These are phyloP conservation scores for Sinopyrophorus schimmeli DNA, from an alignment of 2,888 invertebrate genomes.

Conservation along the genomic window DNA sequence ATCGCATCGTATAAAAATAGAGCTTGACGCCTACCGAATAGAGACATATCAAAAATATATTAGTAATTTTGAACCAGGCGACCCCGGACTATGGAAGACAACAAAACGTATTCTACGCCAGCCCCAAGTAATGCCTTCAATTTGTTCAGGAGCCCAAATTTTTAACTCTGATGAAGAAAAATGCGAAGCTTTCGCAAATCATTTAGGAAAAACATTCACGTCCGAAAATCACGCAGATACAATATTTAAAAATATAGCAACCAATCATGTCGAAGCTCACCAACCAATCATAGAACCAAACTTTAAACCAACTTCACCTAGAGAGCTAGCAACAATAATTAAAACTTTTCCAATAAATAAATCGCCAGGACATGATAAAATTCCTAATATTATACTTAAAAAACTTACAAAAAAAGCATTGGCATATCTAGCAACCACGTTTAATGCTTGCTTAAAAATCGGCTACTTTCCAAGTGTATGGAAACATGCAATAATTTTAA, in stretches of 20 bases:
- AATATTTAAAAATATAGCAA: background rate
- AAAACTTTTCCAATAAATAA: conserved; percentile 9
- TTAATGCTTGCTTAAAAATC: conserved; percentile 20
- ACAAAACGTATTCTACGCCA: conserved; percentile 5
- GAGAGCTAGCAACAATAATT: background rate
- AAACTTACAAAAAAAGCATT: conserved; percentile 23
- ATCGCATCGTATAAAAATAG: background rate
- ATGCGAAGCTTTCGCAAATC: conserved; percentile 3
- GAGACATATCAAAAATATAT: conserved; percentile 9
- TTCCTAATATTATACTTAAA: conserved; percentile 2
- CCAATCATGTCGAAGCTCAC: conserved; percentile 2
- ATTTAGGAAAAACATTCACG: conserved; percentile 6
- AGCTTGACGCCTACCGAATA: conserved; percentile 6
- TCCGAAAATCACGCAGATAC: conserved; percentile 1
- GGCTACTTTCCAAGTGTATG: conserved; percentile 27
- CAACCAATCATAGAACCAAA: background rate
- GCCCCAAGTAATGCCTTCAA: conserved; percentile 1
- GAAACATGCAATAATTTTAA: conserved; percentile 29
- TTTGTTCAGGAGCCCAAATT: conserved; percentile 2
- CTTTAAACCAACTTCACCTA: conserved; percentile 8
- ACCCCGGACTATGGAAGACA: conserved; percentile 5
- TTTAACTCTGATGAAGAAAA: conserved; percentile 10
- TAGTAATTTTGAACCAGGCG: conserved; percentile 2
- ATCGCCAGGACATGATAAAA: conserved; percentile 2
- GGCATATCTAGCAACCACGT: conserved; percentile 25